Percentiles rank a stretch among this genome's conserved stretches.
Evolutionary conservation across 1,140 invertebrate genomes (phyloP).

Genomic region (Brachionus koreanus): DNA sequence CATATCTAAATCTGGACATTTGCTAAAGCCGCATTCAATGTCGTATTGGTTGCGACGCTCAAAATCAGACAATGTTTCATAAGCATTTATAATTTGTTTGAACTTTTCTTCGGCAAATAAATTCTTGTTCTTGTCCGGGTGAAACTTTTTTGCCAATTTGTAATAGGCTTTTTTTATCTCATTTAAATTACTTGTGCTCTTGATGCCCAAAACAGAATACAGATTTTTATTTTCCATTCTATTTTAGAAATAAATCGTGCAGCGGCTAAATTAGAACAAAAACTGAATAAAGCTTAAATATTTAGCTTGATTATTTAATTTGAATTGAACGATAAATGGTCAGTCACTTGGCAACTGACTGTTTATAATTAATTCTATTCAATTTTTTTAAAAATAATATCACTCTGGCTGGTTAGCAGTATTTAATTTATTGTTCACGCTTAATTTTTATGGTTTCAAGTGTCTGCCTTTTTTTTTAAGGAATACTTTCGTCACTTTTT

Average conservation of each 20-base stretch:
- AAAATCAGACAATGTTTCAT: conserved; percentile 22
- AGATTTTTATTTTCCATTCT: background rate
- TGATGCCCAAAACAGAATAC: conserved; percentile 19
- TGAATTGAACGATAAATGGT: background rate
- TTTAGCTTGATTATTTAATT: conserved; percentile 10
- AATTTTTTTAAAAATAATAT: conserved; percentile 2
- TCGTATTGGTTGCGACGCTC: background rate
- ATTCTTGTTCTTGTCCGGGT: conserved; percentile 41
- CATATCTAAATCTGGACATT: background rate
- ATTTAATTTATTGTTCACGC: background rate
- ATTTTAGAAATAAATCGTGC: background rate
- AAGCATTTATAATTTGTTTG: conserved; percentile 39
- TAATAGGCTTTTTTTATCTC: conserved; percentile 40
- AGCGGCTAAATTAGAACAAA: background rate
- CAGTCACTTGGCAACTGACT: conserved; percentile 27
- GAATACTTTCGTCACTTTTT: background rate
- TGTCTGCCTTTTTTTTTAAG: background rate
- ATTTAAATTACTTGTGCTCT: background rate
- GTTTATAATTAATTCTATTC: conserved; percentile 13
- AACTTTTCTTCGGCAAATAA: conserved; percentile 27
- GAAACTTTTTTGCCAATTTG: conserved; percentile 26
- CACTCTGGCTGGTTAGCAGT: background rate
- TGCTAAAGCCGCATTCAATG: background rate
- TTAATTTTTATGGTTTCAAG: background rate
- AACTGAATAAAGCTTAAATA: background rate